Evolutionary conservation across 1,140 invertebrate genomes (phyloP), one percentile per base, ranked within the genome.

Genomic region (Tachypleus tridentatus): DNA sequence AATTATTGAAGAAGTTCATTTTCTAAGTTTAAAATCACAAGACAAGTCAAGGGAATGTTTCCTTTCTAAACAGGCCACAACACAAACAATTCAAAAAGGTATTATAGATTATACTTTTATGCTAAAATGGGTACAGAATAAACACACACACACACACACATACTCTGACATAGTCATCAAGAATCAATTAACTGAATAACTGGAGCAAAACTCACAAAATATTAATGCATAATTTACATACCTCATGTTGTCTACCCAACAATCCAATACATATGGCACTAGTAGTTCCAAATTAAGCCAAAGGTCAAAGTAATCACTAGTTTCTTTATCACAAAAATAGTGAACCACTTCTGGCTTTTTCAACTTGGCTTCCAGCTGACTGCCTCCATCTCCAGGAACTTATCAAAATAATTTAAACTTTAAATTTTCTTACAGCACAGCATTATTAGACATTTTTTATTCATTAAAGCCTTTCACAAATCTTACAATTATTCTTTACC

Each of bases 341-440:
- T 94, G 91, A 0, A 91, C 86, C 3, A 84, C 82, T 4, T 75
- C 71, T 1, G 86, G 78, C 78, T 95, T 98, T 73, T 94, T 88
- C 49, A 98, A 75, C 74, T 85, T 92, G 3, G 93, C 96, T 75
- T 93, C 86, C 7, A 98, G 74, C 77, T 97, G 94, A 74, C 86
- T 93, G 4, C 96, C 96, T 8, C 95, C 96, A 86, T 98, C 93
- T 47, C 96, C 96, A 72, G 96, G 96, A 73, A 98, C 92, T 91
- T 7, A 74, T 67, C 76, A 76, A 54, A 8, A 54, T 54, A 8
- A 54, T 54, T 54, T 29, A 29, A 29, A 29, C 29, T 29, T 29
- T 29, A 29, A 29, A 29, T 29, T 29, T 29, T 29, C 29, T 29
- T 29, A 29, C 29, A 29, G 29, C 29, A 29, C 29, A 29, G 29